Conservation (phyloP, 2,888 invertebrate genomes). For the Lochmaea crataegi region DNA sequence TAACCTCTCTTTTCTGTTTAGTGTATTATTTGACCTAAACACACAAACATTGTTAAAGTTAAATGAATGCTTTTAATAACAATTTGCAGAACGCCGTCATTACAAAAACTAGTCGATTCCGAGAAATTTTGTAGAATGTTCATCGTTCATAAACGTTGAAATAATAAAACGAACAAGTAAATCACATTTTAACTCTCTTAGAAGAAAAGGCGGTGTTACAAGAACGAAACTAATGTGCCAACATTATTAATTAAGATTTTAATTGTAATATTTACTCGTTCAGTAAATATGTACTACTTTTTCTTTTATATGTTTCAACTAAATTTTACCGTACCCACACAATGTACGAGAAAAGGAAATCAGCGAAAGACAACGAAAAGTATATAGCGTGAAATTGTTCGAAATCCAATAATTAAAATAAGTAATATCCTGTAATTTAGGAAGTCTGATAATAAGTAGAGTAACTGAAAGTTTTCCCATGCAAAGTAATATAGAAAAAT, state of each 20-base stretch:
- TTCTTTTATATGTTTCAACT: neutral
- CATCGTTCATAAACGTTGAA: neutral
- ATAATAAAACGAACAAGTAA: neutral
- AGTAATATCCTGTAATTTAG: slow-evolving; percentile 6
- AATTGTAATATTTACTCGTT: neutral
- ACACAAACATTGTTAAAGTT: too few relatives aligned
- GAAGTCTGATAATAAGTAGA: neutral
- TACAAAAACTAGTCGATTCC: too few relatives aligned
- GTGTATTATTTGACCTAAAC: too few relatives aligned
- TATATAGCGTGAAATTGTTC: slow-evolving; percentile 10
- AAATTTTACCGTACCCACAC: neutral
- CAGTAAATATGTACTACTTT: slow-evolving; percentile 2
- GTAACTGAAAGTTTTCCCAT: neutral
- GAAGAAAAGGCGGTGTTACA: slow-evolving; percentile 1
- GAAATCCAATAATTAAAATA: slow-evolving; percentile 2
- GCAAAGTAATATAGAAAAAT: neutral
- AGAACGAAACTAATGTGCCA: slow-evolving; percentile 4
- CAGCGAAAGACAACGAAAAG: neutral
- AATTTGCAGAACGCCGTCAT: too few relatives aligned
- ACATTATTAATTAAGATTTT: slow-evolving; percentile 1
- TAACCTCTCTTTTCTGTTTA: too few relatives aligned
- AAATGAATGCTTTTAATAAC: too few relatives aligned
- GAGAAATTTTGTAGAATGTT: neutral
- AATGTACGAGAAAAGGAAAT: slow-evolving; percentile 8
- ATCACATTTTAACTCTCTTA: neutral